Percentiles rank a stretch among this genome's conserved stretches.
These are phyloP conservation scores for Hecatera dysodea DNA, from an alignment of 2,888 invertebrate species.

Conservation along the genomic window DNA sequence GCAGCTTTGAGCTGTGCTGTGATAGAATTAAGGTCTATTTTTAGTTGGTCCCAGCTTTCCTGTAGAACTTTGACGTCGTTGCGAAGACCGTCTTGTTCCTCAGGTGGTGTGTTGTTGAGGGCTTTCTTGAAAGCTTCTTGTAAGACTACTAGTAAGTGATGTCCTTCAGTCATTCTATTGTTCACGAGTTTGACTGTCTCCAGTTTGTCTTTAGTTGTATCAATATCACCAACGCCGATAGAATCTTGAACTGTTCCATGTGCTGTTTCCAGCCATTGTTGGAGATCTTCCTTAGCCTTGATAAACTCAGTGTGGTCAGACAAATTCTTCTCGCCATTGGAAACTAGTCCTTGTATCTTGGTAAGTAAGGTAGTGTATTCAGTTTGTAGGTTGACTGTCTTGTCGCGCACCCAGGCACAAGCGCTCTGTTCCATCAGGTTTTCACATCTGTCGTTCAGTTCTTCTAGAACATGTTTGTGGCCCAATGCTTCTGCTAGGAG, in stretches of 20 bases:
- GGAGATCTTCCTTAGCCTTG: constrained; percentile 95
- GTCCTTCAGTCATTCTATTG: constrained; percentile 95
- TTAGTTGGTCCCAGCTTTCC: constrained; percentile 97
- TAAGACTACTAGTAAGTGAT: constrained; percentile 95
- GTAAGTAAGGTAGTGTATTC: constrained; percentile 95
- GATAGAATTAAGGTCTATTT: constrained; percentile 96
- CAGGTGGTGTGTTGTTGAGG: constrained; percentile 94
- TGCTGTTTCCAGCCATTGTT: constrained; percentile 95
- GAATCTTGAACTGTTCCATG: constrained; percentile 96
- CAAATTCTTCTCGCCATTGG: constrained; percentile 96
- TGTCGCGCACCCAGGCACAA: constrained; percentile 96
- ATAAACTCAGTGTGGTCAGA: constrained; percentile 98
- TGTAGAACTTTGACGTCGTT: constrained; percentile 94
- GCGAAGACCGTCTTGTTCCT: constrained; percentile 94
- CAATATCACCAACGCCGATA: constrained; percentile 94
- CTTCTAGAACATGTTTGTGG: constrained; percentile 95
- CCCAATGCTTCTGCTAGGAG: constrained; percentile 94
- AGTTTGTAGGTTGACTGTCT: constrained; percentile 96
- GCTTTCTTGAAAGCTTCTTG: constrained; percentile 97
- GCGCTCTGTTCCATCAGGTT: constrained; percentile 96
- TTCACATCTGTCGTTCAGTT: constrained; percentile 96
- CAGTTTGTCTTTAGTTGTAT: constrained; percentile 94
- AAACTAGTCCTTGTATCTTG: constrained; percentile 95
- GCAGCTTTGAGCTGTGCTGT: constrained; percentile 96
- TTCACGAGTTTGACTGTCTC: constrained; percentile 94